phyloP scores from a whole-genome alignment of 2,888 invertebrate genomes.

The Euclidia mi region DNA sequence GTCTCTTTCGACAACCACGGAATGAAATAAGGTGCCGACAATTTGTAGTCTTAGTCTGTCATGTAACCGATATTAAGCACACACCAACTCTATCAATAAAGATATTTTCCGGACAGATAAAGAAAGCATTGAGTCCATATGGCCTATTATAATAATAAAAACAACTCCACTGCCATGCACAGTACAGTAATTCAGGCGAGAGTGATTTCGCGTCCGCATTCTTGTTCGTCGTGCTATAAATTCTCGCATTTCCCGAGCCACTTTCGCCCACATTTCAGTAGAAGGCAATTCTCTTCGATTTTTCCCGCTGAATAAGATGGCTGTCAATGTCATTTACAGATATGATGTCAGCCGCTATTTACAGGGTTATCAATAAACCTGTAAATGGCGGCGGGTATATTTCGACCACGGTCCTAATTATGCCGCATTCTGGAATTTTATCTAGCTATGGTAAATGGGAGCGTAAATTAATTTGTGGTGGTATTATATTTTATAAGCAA shows the following conservation, averaged over 20 bases:
- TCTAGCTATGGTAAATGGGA: neutral
- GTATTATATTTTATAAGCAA: neutral
- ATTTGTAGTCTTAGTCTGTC: too few species aligned
- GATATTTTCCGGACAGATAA: too few species aligned
- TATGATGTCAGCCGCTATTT: constrained; percentile 27
- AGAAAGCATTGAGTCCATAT: too few species aligned
- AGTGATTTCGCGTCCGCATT: neutral
- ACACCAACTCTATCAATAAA: too few species aligned
- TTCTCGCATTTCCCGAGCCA: neutral
- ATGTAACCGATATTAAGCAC: too few species aligned
- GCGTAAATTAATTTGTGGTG: neutral
- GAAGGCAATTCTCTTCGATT: constrained; percentile 38
- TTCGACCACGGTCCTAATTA: constrained; percentile 7
- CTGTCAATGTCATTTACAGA: constrained; percentile 42
- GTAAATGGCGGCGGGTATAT: constrained; percentile 7
- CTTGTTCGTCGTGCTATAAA: too few species aligned
- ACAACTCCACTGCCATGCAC: too few species aligned
- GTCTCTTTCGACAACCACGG: too few species aligned
- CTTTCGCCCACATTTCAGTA: constrained; percentile 1
- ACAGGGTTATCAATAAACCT: constrained; percentile 29
- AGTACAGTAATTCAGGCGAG: neutral
- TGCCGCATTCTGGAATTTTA: neutral
- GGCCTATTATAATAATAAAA: too few species aligned
- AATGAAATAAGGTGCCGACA: too few species aligned
- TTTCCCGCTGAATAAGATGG: constrained; percentile 48